These are phyloP conservation scores for Propithecus coquereli DNA, from an alignment of 2,113 vertebrate genomes.

Conservation along the genomic window DNA sequence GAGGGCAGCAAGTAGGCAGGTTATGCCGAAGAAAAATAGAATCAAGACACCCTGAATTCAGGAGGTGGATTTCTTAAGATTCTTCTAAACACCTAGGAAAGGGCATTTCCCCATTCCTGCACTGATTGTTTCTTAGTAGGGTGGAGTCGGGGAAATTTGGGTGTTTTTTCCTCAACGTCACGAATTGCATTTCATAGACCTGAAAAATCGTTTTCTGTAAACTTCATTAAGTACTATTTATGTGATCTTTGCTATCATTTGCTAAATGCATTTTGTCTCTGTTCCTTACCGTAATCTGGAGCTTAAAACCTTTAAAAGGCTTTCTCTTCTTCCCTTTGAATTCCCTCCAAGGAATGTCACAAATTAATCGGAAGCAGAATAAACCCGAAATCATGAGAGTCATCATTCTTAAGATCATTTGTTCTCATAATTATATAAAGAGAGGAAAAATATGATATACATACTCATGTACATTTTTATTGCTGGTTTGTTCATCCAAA, in stretches of 20 bases:
- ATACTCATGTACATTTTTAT: neutral
- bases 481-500: neutral
- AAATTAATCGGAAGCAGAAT: neutral
- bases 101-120: neutral
- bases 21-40: neutral
- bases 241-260: neutral
- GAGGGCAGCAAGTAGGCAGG: neutral
- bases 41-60: neutral
- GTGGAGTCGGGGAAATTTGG: neutral
- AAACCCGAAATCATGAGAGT: neutral
- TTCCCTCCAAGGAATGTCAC: neutral
- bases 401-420: neutral
- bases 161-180: neutral
- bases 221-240: neutral
- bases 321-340: neutral
- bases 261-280: neutral
- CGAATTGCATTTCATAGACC: neutral
- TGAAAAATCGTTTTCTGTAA: neutral
- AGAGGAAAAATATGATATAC: neutral
- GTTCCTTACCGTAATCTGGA: neutral
- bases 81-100: neutral
- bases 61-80: neutral
- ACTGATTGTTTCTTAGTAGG: neutral
- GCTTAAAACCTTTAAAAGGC: neutral
- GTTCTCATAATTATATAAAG: neutral